A percentile compares a stretch with the other conserved stretches of the same genome.
Conservation (phyloP, 2,888 invertebrate genomes). For the Nipponacmea schrenckii region DNA sequence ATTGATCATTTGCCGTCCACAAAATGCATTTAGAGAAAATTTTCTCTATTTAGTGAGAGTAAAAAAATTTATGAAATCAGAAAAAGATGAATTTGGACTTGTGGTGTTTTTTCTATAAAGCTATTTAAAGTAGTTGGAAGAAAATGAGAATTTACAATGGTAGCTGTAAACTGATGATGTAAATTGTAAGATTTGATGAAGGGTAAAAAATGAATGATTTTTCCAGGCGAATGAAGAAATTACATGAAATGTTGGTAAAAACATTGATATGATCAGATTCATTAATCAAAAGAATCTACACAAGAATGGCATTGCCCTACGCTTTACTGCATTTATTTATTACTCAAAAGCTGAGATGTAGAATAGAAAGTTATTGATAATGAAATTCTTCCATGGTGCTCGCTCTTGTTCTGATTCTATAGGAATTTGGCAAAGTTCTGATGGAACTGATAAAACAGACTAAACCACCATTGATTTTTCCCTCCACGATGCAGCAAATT, state of each 20-base stretch:
- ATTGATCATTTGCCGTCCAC: too few relatives aligned
- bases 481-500: background rate
- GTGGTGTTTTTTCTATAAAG: too few relatives aligned
- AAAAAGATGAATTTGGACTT: too few relatives aligned
- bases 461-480: background rate
- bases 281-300: conserved; percentile 9
- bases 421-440: conserved; percentile 1
- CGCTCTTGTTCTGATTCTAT: background rate
- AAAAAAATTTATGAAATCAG: too few relatives aligned
- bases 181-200: conserved; percentile 1
- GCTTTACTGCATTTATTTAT: conserved; percentile 8
- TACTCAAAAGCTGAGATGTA: conserved; percentile 3
- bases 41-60: too few relatives aligned
- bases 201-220: conserved; percentile 4
- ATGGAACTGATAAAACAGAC: background rate
- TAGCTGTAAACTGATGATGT: background rate
- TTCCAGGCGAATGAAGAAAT: conserved; percentile 2
- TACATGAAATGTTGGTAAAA: conserved; percentile 9
- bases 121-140: background rate
- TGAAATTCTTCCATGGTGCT: background rate
- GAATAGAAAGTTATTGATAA: background rate
- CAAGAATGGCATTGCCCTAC: conserved; percentile 6
- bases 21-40: too few relatives aligned
- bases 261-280: conserved; percentile 4
- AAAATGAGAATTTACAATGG: conserved; percentile 4